phyloP scores from a whole-genome alignment of 2,888 invertebrate genomes.

The Zootermopsis nevadensis region DNA sequence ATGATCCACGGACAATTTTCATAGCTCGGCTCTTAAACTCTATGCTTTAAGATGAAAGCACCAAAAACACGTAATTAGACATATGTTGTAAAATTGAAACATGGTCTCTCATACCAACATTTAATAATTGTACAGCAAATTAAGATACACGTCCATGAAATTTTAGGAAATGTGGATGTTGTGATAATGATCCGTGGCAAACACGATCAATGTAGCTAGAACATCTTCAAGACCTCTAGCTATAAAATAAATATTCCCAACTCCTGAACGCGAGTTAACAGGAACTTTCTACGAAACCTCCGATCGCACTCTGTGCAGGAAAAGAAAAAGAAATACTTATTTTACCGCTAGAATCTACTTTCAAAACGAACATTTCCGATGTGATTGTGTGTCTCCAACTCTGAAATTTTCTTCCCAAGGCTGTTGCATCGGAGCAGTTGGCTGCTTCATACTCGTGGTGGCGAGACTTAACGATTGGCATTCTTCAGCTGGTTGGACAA shows the following conservation, averaged over 20 bases:
- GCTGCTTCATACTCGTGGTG: not conserved
- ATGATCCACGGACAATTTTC: slow-evolving; percentile 1
- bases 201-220: slow-evolving; percentile 27
- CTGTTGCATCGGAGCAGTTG: slow-evolving; percentile 34
- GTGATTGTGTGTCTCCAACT: slow-evolving; percentile 14
- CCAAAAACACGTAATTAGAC: slow-evolving; percentile 12
- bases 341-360: slow-evolving; percentile 20
- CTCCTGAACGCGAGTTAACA: not conserved
- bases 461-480: slow-evolving; percentile 85
- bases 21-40: not conserved
- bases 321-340: slow-evolving; percentile 10
- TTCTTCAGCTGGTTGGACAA: slow-evolving; percentile 99
- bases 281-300: not conserved
- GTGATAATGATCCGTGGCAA: slow-evolving; percentile 38
- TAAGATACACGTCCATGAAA: slow-evolving; percentile 8
- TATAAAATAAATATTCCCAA: slow-evolving; percentile 26
- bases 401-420: slow-evolving; percentile 18
- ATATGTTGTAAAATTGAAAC: not conserved
- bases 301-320: not conserved
- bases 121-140: not conserved
- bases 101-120: not conserved
- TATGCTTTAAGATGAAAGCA: slow-evolving; percentile 13
- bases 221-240: slow-evolving; percentile 26
- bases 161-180: slow-evolving; percentile 1
- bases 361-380: not conserved